Conservation (phyloP, 2,113 vertebrate genomes). For the Pristiophorus japonicus region DNA sequence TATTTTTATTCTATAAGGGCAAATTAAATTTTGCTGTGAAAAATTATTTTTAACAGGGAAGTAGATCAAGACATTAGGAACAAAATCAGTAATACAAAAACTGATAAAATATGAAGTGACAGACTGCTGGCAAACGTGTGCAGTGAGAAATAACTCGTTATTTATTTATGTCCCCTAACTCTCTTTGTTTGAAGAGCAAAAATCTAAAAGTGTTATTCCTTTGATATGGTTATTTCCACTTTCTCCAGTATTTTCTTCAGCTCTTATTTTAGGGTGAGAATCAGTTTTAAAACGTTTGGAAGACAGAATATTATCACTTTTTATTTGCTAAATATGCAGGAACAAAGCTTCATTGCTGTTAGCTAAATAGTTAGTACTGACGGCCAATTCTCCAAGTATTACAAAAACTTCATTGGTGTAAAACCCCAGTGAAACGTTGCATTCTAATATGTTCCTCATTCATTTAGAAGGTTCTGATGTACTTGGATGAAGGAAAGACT, state of each 20-base stretch:
- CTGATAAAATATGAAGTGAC: conserved; percentile 20
- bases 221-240: conserved; percentile 19
- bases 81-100: conserved; percentile 11
- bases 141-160: conserved; percentile 33
- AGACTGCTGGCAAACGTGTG: conserved; percentile 5
- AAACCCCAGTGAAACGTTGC: background rate
- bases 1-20: background rate
- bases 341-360: background rate
- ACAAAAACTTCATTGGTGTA: background rate
- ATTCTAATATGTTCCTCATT: background rate
- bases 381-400: background rate
- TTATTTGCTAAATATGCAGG: background rate
- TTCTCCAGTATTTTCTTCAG: background rate
- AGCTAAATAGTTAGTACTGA: background rate
- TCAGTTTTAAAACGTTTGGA: background rate
- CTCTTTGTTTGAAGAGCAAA: conserved; percentile 31
- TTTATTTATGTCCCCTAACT: conserved; percentile 6
- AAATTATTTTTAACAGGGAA: conserved; percentile 24
- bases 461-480: background rate
- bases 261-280: background rate
- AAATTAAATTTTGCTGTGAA: conserved; percentile 25
- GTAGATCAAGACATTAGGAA: background rate
- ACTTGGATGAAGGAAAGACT: background rate
- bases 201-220: conserved; percentile 5
- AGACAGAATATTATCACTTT: background rate